Evolutionary conservation across 2,113 vertebrate genomes (phyloP).

Genomic region (Regulus satrapa): DNA sequence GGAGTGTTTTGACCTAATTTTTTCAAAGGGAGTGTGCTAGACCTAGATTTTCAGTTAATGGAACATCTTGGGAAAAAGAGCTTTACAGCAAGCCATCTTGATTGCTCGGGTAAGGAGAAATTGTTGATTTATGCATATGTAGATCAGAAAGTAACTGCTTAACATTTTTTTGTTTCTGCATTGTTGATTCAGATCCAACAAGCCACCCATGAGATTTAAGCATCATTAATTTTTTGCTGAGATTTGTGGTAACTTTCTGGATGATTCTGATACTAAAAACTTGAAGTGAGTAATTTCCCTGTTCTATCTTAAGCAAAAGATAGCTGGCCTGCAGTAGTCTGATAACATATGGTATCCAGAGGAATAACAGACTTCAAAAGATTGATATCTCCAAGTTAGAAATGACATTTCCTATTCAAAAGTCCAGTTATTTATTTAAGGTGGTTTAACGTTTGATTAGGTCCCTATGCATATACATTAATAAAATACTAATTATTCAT

Average conservation of each 20-base stretch:
- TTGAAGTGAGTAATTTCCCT: not conserved
- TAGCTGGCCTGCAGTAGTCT: not conserved
- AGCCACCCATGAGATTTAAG: not conserved
- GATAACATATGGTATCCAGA: not conserved
- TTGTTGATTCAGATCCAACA: not conserved
- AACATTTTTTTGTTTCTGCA: not conserved
- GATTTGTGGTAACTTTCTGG: not conserved
- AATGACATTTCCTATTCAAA: not conserved
- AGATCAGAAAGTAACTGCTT: not conserved
- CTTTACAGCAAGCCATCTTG: not conserved
- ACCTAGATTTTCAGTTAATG: not conserved
- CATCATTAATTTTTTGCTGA: not conserved
- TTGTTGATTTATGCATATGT: not conserved
- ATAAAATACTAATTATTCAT: not conserved
- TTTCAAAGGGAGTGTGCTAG: not conserved
- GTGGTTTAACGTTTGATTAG: fast-evolving
- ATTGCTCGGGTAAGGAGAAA: not conserved
- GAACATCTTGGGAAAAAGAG: not conserved
- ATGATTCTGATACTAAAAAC: not conserved
- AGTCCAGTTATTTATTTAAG: not conserved
- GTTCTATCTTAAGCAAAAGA: not conserved
- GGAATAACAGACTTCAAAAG: not conserved
- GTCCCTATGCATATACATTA: not conserved
- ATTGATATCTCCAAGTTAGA: not conserved
- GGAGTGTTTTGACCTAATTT: not conserved